These are phyloP conservation scores for Amphimedon queenslandica DNA, from an alignment of 37 sponge, comb jelly and placozoan species.

Conservation along the genomic window DNA sequence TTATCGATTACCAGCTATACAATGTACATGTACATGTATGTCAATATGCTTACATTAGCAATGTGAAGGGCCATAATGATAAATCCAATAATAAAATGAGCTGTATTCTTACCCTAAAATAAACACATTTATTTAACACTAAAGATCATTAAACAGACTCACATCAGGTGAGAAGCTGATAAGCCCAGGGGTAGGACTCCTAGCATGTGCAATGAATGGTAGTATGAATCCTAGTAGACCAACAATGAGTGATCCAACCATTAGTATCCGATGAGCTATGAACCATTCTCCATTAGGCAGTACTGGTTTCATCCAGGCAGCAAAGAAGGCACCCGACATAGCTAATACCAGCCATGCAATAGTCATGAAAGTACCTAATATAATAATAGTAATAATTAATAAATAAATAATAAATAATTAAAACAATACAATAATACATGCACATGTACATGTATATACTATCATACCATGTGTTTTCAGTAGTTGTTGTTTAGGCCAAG, in stretches of 20 bases:
- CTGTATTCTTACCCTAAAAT: conserved; percentile 10
- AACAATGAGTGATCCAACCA: conserved; percentile 29
- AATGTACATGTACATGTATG: neutral
- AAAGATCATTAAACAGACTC: neutral
- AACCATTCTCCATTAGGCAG: conserved; percentile 23
- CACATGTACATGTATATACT: neutral
- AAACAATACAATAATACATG: neutral
- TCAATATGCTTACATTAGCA: conserved; percentile 51
- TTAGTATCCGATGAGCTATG: conserved; percentile 24
- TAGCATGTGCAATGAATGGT: conserved; percentile 32
- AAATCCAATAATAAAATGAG: conserved; percentile 56
- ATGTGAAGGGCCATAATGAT: conserved; percentile 53
- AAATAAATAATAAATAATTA: neutral
- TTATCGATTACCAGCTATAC: neutral
- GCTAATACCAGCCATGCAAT: conserved; percentile 17
- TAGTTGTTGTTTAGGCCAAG: neutral
- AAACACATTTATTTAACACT: neutral
- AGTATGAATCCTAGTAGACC: conserved; percentile 40
- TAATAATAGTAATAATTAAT: neutral
- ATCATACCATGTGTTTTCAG: conserved; percentile 15
- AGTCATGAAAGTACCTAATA: conserved; percentile 33
- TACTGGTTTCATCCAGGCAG: conserved; percentile 29
- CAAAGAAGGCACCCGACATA: conserved; percentile 21
- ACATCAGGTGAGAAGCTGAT: neutral
- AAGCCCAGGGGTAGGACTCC: neutral